phyloP scores from a whole-genome alignment of 2,113 vertebrate genomes.

The Labrus mixtus region DNA sequence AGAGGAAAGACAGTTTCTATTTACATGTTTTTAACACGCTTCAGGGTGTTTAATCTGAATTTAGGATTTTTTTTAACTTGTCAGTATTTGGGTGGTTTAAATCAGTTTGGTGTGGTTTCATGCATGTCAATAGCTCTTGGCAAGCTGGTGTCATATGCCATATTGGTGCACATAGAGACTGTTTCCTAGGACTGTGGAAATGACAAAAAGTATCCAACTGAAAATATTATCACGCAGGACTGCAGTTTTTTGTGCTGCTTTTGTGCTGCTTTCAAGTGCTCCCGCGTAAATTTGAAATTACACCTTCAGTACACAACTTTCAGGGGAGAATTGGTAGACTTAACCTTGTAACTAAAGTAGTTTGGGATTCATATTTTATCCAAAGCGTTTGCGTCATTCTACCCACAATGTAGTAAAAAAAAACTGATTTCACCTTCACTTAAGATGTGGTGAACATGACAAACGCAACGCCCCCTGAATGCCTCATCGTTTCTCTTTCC shows the following conservation, averaged over 20 bases:
- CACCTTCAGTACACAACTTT: not conserved
- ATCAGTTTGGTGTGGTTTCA: too few relatives aligned
- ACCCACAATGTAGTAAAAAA: not conserved
- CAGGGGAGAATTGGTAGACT: not conserved
- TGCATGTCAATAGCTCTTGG: too few relatives aligned
- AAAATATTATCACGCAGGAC: not conserved
- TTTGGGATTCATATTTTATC: not conserved
- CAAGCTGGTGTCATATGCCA: too few relatives aligned
- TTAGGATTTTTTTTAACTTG: too few relatives aligned
- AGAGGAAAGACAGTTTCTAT: too few relatives aligned
- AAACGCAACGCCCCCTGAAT: not conserved
- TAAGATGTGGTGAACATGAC: accelerated
- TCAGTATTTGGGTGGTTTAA: too few relatives aligned
- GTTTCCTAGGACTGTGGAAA: too few relatives aligned
- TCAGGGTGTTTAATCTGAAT: too few relatives aligned
- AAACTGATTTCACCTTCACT: not conserved
- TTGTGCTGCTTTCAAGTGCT: constrained; percentile 22
- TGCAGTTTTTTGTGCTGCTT: not conserved
- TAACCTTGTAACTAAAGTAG: too few relatives aligned
- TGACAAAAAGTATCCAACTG: too few relatives aligned
- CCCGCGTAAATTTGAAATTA: not conserved
- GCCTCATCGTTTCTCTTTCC: constrained; percentile 14
- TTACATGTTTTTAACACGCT: too few relatives aligned
- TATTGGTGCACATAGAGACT: too few relatives aligned
- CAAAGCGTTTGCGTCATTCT: not conserved